Evolutionary conservation across 2,113 vertebrate genomes (phyloP).

Genomic region (Neotoma lepida): DNA sequence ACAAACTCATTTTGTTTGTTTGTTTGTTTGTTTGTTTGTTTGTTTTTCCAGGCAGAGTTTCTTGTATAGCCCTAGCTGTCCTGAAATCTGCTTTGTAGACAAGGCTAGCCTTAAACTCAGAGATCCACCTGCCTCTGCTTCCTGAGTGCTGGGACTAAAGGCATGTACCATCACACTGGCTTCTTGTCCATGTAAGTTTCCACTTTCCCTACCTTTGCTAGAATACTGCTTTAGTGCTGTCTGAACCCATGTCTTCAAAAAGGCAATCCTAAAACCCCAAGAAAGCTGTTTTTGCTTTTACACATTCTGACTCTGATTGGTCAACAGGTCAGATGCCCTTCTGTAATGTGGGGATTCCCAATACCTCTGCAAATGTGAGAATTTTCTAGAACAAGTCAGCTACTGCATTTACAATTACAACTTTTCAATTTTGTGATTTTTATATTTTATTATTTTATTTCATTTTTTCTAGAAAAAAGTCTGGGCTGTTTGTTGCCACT

Average conservation of each 20-base stretch:
- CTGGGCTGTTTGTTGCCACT: not conserved
- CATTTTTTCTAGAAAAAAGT: not conserved
- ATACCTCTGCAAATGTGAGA: not conserved
- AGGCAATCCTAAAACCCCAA: not conserved
- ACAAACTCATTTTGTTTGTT: not conserved
- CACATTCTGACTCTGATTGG: not conserved
- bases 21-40: not conserved
- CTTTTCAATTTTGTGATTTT: not conserved
- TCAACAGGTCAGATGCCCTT: not conserved
- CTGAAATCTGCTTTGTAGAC: not conserved
- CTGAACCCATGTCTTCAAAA: not conserved
- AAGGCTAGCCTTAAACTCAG: not conserved
- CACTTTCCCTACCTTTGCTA: not conserved
- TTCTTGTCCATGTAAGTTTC: not conserved
- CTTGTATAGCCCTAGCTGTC: not conserved
- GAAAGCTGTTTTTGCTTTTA: not conserved
- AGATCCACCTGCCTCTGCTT: not conserved
- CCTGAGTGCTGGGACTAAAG: not conserved
- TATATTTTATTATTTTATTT: not conserved
- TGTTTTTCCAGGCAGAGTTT: not conserved
- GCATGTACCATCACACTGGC: not conserved
- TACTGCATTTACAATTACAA: not conserved
- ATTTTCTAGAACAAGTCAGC: not conserved
- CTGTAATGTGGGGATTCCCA: not conserved
- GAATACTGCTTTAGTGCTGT: not conserved